Percentiles rank a stretch among this genome's conserved stretches.
Evolutionary conservation across 2,888 invertebrate genomes (phyloP).

Genomic region (Drosophila birchii): DNA sequence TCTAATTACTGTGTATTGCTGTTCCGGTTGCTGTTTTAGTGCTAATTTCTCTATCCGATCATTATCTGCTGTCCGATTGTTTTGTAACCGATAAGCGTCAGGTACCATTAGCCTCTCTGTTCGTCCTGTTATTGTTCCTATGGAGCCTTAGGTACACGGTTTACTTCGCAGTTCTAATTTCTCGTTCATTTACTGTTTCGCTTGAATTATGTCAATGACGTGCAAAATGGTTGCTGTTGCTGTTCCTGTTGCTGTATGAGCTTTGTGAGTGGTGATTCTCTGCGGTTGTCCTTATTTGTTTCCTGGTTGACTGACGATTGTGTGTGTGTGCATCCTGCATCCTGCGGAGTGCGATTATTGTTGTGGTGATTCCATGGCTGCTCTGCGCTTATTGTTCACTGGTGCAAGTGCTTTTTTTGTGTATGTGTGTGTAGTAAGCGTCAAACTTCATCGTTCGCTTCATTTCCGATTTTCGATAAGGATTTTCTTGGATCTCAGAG

Average conservation of each 20-base stretch:
- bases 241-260: not conserved
- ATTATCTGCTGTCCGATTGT: not conserved
- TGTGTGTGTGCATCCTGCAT: conserved; percentile 8
- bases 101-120: not conserved
- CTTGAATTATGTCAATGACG: not conserved
- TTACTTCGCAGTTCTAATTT: conserved; percentile 22
- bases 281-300: conserved; percentile 10
- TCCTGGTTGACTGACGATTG: conserved; percentile 2
- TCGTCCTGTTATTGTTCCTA: not conserved
- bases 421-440: conserved; percentile 24
- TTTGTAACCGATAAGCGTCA: not conserved
- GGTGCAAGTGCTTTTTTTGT: conserved; percentile 6
- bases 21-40: conserved; percentile 23
- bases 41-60: conserved; percentile 12
- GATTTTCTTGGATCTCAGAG: conserved; percentile 38
- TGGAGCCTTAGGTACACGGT: conserved; percentile 10
- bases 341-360: conserved; percentile 8
- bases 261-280: not conserved
- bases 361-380: conserved; percentile 12
- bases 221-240: conserved; percentile 8
- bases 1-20: conserved; percentile 16
- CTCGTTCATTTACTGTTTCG: conserved; percentile 13
- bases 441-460: conserved; percentile 30
- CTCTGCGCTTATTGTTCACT: conserved; percentile 31
- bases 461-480: conserved; percentile 28